A percentile compares a stretch with the other conserved stretches of the same genome.
phyloP scores from a whole-genome alignment of 1,140 invertebrate species.

The Drosophila ambigua region DNA sequence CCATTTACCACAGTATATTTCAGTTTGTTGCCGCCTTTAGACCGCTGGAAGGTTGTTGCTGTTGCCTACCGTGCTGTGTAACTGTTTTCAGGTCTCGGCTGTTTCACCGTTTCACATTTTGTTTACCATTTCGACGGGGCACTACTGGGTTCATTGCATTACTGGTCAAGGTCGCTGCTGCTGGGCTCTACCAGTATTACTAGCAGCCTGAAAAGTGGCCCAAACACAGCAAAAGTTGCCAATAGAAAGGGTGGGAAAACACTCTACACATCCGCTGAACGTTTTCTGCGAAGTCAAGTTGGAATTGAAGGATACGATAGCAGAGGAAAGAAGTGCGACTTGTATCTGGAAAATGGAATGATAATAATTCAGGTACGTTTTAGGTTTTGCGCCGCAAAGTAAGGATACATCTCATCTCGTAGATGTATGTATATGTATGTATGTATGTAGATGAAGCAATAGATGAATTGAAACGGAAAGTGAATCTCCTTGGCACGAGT shows the following conservation, averaged over 20 bases:
- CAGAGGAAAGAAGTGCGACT: no score
- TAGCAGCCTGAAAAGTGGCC: conserved; percentile 54
- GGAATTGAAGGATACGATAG: no score
- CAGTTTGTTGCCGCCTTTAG: conserved; percentile 23
- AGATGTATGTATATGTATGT: no score
- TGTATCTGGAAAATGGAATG: no score
- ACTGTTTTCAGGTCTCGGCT: conserved; percentile 59
- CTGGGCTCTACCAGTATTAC: conserved; percentile 34
- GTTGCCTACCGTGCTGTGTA: conserved; percentile 38
- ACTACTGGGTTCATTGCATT: conserved; percentile 68
- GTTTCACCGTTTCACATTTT: conserved; percentile 44
- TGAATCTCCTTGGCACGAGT: conserved; percentile 12
- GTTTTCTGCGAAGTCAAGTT: no score
- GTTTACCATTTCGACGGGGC: conserved; percentile 18
- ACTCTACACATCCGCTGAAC: no score
- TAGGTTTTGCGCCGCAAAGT: no score
- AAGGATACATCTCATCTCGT: no score
- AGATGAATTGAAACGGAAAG: conserved; percentile 16
- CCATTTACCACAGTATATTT: conserved; percentile 49
- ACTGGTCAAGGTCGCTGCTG: conserved; percentile 69
- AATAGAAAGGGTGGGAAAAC: background rate
- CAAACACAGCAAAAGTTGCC: conserved; percentile 21
- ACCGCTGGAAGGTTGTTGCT: conserved; percentile 9
- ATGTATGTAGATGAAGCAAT: background rate
- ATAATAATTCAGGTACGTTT: no score